These are phyloP conservation scores for Phyllostomus hastatus DNA, from an alignment of 2,113 vertebrate species.

Conservation along the genomic window DNA sequence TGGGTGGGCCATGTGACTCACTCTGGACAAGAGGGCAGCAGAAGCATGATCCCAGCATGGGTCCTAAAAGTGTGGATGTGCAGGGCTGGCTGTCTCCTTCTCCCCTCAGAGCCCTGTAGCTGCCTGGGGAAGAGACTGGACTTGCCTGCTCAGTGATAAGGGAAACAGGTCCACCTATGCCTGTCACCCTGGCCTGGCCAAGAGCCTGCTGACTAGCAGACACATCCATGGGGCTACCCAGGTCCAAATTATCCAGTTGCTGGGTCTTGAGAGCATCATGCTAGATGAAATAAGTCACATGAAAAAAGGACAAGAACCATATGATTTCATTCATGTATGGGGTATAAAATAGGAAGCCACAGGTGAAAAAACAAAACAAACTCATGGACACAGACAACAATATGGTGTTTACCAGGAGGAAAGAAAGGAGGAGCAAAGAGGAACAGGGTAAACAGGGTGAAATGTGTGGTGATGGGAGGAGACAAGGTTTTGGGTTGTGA, in stretches of 20 bases:
- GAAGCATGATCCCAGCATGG: no score
- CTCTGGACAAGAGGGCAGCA: background rate
- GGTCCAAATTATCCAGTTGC: no score
- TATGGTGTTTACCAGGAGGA: background rate
- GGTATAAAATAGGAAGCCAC: background rate
- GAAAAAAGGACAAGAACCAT: background rate
- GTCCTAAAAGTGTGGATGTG: background rate
- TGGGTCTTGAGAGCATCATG: background rate
- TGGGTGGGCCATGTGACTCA: background rate
- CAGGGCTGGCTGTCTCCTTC: background rate
- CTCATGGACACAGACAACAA: background rate
- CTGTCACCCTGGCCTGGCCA: background rate
- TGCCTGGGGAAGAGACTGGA: background rate
- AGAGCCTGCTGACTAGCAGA: background rate
- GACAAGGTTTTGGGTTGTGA: background rate
- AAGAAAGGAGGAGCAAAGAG: no score
- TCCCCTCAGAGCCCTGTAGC: background rate
- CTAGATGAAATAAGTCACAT: background rate
- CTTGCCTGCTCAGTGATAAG: no score
- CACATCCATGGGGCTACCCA: background rate
- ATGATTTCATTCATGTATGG: background rate
- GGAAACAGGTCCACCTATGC: no score
- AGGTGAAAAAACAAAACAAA: background rate
- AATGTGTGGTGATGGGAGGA: background rate
- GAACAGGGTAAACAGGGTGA: background rate